Evolutionary conservation across 2,113 vertebrate species (phyloP), one percentile per base, ranked within the genome.

Genomic region (Pycnonotus jocosus): DNA sequence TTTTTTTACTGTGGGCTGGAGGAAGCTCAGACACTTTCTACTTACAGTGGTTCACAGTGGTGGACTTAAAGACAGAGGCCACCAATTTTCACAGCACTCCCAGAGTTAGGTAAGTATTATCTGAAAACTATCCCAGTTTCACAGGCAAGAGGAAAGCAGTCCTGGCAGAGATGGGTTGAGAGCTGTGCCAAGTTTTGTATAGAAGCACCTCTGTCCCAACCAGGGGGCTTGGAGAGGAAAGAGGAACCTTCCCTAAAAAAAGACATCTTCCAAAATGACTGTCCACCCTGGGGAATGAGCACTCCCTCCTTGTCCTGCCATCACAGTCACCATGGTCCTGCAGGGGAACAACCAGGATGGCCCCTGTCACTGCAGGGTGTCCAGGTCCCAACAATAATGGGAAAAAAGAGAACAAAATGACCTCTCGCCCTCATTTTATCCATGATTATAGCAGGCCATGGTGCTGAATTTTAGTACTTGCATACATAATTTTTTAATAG

Each of bases 11-110:
- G 71, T 47, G 24, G 31, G 21, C 24, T 70, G 50, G 33, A 91
- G 40, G 64, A 93, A 85, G 48, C 65, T 91, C 73, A 50, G 38
- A 42, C 61, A 20, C 61, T 84, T 96, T 92, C 48, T 90, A 20
- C 44, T 86, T 42, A 64, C 25, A 53, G n/a, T 48, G 30, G 47
- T 47, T 89, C 60, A n/a, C 56, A 60, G 56, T 11, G 60, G 56
- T 11, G 60, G 48, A 47, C 61, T 74, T 78, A 60, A 86, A 77
- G 81, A 91, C 80, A 81, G 44, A 73, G 15, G 40, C 44, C 62
- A 48, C 62, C 9, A 20, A 50, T 83, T 82, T 84, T 90, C 90
- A 86, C 50, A 77, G 38, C 38, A 21, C 5, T 80, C 33, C 21
- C 38, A 78, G 51, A 72, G 20, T n/a, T 11, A 80, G 28, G 31